Percentiles rank a stretch among this genome's conserved stretches.
phyloP scores from a whole-genome alignment of 2,797 vertebrate species.

The Falco cherrug region DNA sequence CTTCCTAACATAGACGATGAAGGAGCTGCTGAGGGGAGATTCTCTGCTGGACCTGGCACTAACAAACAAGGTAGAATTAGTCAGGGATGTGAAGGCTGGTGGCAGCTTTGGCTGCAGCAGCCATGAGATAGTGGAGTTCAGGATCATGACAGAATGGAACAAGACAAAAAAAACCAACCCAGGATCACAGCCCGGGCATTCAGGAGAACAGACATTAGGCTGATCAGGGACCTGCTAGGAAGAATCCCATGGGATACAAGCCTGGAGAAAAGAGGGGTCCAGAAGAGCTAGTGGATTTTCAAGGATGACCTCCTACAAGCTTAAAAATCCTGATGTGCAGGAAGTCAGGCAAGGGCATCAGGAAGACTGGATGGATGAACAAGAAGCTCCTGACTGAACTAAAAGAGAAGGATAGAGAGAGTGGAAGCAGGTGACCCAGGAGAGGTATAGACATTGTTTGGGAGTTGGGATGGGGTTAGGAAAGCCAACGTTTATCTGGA shows the following conservation, averaged over 20 bases:
- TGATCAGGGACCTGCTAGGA: too few species aligned
- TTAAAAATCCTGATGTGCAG: too few species aligned
- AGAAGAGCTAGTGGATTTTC: too few species aligned
- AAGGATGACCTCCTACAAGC: too few species aligned
- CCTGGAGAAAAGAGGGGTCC: too few species aligned
- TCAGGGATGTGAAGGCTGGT: not conserved
- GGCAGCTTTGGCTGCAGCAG: not conserved
- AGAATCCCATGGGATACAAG: too few species aligned
- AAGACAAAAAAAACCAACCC: too few species aligned
- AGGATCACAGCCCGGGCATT: too few species aligned
- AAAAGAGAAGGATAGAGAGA: not conserved
- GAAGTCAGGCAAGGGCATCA: too few species aligned
- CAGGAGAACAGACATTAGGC: too few species aligned
- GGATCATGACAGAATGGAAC: too few species aligned
- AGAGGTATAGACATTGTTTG: not conserved
- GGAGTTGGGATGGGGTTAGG: not conserved
- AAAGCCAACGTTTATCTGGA: too few species aligned
- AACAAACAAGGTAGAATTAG: not conserved
- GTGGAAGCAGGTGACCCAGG: not conserved
- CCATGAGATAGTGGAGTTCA: not conserved
- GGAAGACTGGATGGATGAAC: not conserved
- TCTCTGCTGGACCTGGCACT: not conserved
- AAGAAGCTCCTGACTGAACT: not conserved
- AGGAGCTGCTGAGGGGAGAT: not conserved
- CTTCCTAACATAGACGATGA: not conserved